Conservation (phyloP, 2,888 invertebrate species). For the Digitonthophagus gazella region DNA sequence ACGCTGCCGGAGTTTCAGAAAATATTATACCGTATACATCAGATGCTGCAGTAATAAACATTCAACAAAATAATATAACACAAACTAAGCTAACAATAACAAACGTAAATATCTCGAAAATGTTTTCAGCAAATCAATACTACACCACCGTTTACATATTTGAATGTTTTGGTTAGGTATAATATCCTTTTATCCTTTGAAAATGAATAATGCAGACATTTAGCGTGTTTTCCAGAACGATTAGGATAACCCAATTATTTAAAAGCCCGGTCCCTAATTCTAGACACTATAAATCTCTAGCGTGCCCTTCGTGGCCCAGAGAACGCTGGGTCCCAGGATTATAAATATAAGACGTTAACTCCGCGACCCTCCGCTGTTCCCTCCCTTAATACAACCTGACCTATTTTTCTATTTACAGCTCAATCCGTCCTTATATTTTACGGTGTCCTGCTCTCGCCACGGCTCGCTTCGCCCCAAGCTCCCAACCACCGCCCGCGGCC, state of each 20-base stretch:
- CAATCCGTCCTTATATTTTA: slow-evolving; percentile 26
- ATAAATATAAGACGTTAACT: slow-evolving; percentile 9
- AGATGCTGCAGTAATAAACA: background rate
- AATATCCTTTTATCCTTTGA: background rate
- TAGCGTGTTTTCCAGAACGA: background rate
- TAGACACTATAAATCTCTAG: background rate
- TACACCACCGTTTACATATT: no score
- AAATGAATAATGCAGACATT: no score
- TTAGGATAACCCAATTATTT: background rate
- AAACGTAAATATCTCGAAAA: no score
- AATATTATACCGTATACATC: background rate
- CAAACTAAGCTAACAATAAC: no score
- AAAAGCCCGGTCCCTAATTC: background rate
- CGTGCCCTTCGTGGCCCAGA: background rate
- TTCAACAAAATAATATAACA: no score
- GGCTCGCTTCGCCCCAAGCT: slow-evolving; percentile 2
- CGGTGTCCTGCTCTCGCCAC: slow-evolving; percentile 21
- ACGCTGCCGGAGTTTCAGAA: background rate
- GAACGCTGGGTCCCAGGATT: background rate
- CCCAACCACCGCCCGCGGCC: background rate
- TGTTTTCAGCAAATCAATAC: no score
- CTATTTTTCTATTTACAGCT: slow-evolving; percentile 27
- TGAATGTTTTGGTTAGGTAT: no score
- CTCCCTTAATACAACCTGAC: slow-evolving; percentile 25
- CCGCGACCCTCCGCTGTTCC: slow-evolving; percentile 12